phyloP scores from a whole-genome alignment of 2,113 vertebrate species.

The Nothoprocta pentlandii region DNA sequence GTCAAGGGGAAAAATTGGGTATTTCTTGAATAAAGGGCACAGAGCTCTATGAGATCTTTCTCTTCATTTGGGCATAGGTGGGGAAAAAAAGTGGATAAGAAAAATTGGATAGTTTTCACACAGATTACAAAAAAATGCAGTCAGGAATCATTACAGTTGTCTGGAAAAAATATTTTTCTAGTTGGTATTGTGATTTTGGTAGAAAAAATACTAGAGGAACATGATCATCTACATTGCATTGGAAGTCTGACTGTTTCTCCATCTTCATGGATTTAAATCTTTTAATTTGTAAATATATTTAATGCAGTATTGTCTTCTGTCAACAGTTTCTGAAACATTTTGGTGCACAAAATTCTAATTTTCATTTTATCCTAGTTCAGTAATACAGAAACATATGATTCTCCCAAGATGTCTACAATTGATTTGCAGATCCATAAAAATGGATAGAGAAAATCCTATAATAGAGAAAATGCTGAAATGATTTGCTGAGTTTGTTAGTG shows the following conservation, averaged over 20 bases:
- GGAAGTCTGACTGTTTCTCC: neutral
- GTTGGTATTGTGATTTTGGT: neutral
- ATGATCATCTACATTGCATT: neutral
- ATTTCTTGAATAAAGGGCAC: neutral
- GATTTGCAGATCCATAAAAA: neutral
- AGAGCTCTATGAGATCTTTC: neutral
- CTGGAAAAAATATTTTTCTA: neutral
- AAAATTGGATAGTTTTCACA: neutral
- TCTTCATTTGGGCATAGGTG: neutral
- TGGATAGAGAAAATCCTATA: neutral
- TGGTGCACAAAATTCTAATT: neutral
- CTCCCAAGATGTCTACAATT: neutral
- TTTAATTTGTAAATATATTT: neutral
- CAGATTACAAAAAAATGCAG: neutral
- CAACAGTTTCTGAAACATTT: neutral
- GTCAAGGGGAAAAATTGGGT: neutral
- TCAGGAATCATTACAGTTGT: neutral
- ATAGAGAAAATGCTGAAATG: neutral
- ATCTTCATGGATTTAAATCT: neutral
- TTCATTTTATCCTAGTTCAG: neutral
- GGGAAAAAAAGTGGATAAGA: neutral
- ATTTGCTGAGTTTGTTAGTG: neutral
- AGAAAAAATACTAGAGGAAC: neutral
- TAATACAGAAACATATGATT: neutral
- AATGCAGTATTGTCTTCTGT: neutral